phyloP scores from a whole-genome alignment of 2,113 vertebrate genomes.

The Apteryx mantelli region DNA sequence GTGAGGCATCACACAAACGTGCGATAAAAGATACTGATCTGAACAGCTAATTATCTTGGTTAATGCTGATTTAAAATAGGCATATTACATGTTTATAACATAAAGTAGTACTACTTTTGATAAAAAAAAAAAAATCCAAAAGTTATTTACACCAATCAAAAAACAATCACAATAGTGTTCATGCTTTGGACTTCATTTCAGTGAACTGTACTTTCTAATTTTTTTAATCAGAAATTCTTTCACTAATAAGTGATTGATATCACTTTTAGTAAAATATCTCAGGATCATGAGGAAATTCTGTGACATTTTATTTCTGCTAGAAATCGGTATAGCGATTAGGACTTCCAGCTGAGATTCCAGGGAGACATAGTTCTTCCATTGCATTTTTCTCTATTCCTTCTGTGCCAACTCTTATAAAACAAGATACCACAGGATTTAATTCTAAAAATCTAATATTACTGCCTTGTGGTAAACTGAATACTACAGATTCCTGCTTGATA shows the following conservation, averaged over 20 bases:
- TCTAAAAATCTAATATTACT: conserved; percentile 78
- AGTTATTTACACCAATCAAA: fast-evolving
- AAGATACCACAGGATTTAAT: conserved; percentile 70
- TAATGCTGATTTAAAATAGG: not conserved
- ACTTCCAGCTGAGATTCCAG: conserved; percentile 42
- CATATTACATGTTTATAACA: not conserved
- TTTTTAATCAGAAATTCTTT: not conserved
- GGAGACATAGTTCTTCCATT: conserved; percentile 54
- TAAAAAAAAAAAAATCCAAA: not conserved
- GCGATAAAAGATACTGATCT: not conserved
- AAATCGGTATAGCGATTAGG: not conserved
- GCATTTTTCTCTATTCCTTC: conserved; percentile 40
- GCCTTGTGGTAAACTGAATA: conserved; percentile 66
- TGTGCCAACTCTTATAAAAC: conserved; percentile 74
- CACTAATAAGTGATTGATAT: not conserved
- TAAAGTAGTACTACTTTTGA: not conserved
- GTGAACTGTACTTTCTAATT: not conserved
- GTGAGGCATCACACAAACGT: not conserved
- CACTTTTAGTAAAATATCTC: not conserved
- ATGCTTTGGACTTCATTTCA: not conserved
- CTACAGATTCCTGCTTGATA: conserved; percentile 73
- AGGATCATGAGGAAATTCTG: not conserved
- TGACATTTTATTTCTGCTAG: not conserved
- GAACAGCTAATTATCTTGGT: not conserved
- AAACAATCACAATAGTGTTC: fast-evolving